A percentile compares a stretch with the other conserved stretches of the same genome.
These are phyloP conservation scores for Porphyrio hochstetteri DNA, from an alignment of 2,113 vertebrate genomes.

Conservation along the genomic window DNA sequence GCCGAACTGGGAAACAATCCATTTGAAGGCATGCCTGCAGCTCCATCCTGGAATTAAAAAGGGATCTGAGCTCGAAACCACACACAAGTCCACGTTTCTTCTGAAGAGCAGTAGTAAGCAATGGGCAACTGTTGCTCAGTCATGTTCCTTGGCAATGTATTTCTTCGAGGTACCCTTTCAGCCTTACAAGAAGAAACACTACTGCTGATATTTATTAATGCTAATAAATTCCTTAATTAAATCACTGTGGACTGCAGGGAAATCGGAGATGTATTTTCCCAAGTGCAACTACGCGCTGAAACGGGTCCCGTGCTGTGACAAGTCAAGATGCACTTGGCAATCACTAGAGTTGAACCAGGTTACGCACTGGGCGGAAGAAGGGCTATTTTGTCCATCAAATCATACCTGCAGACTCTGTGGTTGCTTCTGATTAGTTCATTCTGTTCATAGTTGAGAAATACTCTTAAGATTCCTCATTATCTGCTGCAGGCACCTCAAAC, in stretches of 20 bases:
- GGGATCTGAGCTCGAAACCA: neutral
- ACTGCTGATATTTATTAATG: neutral
- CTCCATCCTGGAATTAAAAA: neutral
- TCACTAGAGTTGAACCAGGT: accelerated
- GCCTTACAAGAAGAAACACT: neutral
- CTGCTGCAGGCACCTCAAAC: slow-evolving; percentile 13
- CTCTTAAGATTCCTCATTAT: neutral
- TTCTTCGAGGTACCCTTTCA: neutral
- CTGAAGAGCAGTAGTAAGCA: neutral
- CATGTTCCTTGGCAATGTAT: neutral
- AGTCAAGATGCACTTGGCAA: neutral
- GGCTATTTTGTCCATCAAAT: neutral
- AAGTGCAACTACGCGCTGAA: accelerated
- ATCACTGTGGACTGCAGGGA: neutral
- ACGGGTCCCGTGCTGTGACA: neutral
- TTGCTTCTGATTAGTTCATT: neutral
- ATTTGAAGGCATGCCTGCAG: neutral
- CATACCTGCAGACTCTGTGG: neutral
- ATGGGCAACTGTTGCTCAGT: neutral
- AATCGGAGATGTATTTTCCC: neutral
- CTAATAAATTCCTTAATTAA: neutral
- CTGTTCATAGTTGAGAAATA: neutral
- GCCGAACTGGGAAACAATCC: neutral
- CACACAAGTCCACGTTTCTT: accelerated
- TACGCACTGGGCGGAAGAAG: neutral